These are phyloP conservation scores for Trypoxylon attenuatum DNA, from an alignment of 2,888 invertebrate species.

Conservation along the genomic window DNA sequence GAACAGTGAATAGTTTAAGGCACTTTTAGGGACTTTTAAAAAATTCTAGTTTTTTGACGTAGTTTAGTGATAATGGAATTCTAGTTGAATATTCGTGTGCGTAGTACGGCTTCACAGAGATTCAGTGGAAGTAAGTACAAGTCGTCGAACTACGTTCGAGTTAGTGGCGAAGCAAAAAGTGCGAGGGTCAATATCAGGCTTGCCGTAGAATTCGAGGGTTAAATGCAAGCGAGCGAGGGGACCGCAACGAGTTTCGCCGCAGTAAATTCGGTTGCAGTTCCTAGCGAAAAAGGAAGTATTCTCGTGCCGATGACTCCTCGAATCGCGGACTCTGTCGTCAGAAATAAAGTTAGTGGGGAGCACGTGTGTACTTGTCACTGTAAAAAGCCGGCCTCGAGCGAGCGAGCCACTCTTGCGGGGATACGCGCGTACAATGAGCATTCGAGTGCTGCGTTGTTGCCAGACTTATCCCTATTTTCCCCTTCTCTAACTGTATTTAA, in stretches of 20 bases:
- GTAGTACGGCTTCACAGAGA: too few species aligned
- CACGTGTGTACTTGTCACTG: conserved; percentile 47
- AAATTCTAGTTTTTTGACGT: too few species aligned
- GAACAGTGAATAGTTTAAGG: too few species aligned
- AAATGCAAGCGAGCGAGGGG: conserved; percentile 20
- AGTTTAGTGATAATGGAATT: too few species aligned
- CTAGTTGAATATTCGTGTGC: too few species aligned
- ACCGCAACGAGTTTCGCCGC: conserved; percentile 24
- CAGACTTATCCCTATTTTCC: conserved; percentile 36
- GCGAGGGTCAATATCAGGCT: conserved; percentile 28
- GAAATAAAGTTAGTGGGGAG: conserved; percentile 51
- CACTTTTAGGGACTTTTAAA: too few species aligned
- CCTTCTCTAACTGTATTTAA: conserved; percentile 22
- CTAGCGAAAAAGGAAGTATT: conserved; percentile 51
- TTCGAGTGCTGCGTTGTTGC: conserved; percentile 47
- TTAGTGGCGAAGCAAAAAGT: not conserved
- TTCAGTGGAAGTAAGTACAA: too few species aligned
- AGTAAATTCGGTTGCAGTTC: conserved; percentile 48
- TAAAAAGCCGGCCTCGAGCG: conserved; percentile 42
- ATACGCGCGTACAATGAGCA: conserved; percentile 39
- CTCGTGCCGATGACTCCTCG: conserved; percentile 52
- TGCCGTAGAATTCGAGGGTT: conserved; percentile 32
- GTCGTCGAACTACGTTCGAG: too few species aligned
- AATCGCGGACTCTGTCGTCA: conserved; percentile 48
- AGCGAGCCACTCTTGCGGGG: conserved; percentile 15